These are phyloP conservation scores for Xiphias gladius DNA, from an alignment of 2,113 vertebrate genomes.

Conservation along the genomic window DNA sequence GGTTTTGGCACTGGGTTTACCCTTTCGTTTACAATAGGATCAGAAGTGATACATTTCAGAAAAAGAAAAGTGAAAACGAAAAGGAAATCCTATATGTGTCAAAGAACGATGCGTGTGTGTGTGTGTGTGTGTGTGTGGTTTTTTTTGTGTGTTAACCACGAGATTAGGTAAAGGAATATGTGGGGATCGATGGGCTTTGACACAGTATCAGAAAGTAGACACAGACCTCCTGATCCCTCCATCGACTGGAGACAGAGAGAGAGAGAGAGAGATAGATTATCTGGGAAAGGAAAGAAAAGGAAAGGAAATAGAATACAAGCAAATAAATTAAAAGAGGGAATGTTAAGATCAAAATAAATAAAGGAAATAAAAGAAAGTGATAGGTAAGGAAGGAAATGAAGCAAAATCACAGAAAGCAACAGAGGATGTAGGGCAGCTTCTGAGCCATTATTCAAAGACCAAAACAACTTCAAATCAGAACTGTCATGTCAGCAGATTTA, in stretches of 20 bases:
- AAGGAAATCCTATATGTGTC: no score
- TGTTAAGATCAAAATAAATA: neutral
- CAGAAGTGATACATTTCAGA: no score
- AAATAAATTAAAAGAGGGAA: neutral
- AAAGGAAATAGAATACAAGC: neutral
- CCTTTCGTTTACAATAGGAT: no score
- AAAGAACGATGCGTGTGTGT: no score
- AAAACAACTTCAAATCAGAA: constrained; percentile 51
- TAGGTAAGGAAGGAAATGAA: neutral
- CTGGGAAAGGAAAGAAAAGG: neutral
- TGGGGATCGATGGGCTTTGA: constrained; percentile 35
- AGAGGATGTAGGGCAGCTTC: constrained; percentile 13
- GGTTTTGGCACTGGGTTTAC: no score
- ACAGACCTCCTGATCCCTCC: constrained; percentile 37
- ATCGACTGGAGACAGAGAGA: constrained; percentile 6
- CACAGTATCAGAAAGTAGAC: constrained; percentile 39
- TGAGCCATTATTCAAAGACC: constrained; percentile 45
- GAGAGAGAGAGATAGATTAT: neutral
- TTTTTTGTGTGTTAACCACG: neutral
- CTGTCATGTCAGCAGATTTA: constrained; percentile 59
- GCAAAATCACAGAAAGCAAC: neutral
- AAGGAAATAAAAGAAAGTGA: neutral
- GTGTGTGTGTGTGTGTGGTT: no score
- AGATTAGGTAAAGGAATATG: constrained; percentile 37
- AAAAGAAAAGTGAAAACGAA: no score